Conservation (phyloP, 1,140 invertebrate species). For the Drosophila parvula region DNA sequence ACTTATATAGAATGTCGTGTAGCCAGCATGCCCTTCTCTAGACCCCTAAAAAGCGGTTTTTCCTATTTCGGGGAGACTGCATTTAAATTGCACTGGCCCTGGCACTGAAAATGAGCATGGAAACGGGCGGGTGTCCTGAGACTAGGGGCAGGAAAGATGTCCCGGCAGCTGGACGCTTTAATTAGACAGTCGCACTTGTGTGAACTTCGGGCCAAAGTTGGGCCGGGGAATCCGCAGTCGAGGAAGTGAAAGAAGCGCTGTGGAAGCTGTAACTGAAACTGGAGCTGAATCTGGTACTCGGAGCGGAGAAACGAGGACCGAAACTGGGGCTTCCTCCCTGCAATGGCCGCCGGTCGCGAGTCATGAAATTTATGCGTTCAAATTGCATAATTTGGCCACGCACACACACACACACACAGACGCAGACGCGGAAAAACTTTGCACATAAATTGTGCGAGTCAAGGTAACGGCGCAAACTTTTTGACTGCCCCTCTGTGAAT, state of each 20-base stretch:
- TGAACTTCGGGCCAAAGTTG: slow-evolving; percentile 55
- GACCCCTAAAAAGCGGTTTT: slow-evolving; percentile 16
- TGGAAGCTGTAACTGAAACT: slow-evolving; percentile 11
- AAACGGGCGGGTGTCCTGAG: background rate
- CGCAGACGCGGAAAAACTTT: slow-evolving; percentile 57
- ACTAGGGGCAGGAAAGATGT: slow-evolving; percentile 50
- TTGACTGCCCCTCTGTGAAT: slow-evolving; percentile 46
- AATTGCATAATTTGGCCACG: slow-evolving; percentile 74
- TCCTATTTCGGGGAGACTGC: slow-evolving; percentile 5
- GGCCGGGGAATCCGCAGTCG: slow-evolving; percentile 10
- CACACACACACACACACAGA: slow-evolving; percentile 27
- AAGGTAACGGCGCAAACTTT: slow-evolving; percentile 75
- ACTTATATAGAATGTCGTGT: background rate
- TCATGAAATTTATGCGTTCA: slow-evolving; percentile 79
- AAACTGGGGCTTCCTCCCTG: slow-evolving; percentile 36
- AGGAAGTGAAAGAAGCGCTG: slow-evolving; percentile 16
- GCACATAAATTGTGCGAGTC: slow-evolving; percentile 76
- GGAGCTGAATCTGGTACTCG: slow-evolving; percentile 4
- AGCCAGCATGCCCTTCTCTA: background rate
- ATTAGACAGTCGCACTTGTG: slow-evolving; percentile 69
- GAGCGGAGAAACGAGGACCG: background rate
- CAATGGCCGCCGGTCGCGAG: slow-evolving; percentile 49
- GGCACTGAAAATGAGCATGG: background rate
- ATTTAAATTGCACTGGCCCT: slow-evolving; percentile 47
- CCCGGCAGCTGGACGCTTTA: slow-evolving; percentile 70